A percentile compares a stretch with the other conserved stretches of the same genome.
Evolutionary conservation across 2,113 vertebrate species (phyloP).

Genomic region (Myodes glareolus): DNA sequence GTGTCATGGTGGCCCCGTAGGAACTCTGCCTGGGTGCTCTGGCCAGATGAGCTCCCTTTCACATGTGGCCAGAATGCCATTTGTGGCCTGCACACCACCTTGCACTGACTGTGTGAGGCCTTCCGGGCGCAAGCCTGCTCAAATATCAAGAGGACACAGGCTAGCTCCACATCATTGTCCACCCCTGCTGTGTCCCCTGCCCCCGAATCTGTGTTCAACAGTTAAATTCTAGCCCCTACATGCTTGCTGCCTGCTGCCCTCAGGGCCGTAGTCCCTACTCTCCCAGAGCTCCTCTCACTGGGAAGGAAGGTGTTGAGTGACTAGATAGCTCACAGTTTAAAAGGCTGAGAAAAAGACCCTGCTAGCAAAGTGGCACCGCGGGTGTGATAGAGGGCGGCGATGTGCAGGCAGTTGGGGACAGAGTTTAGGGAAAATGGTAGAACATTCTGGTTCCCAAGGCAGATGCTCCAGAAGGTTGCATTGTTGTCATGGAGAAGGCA

Average conservation of each 20-base stretch:
- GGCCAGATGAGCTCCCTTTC: not conserved
- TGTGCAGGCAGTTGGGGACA: not conserved
- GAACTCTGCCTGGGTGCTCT: not conserved
- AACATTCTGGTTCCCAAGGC: fast-evolving
- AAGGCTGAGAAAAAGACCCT: not conserved
- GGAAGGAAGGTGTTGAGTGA: not conserved
- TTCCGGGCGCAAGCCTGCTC: not conserved
- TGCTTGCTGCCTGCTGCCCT: not conserved
- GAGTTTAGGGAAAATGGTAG: not conserved
- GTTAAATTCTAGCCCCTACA: not conserved
- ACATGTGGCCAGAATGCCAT: not conserved
- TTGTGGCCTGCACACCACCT: not conserved
- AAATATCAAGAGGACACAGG: not conserved
- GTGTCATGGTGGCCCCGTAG: not conserved
- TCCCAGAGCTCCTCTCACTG: not conserved
- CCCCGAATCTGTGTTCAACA: not conserved
- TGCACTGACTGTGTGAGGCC: not conserved
- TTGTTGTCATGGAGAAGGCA: not conserved
- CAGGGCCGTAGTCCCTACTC: not conserved
- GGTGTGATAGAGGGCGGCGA: not conserved
- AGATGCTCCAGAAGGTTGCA: not conserved
- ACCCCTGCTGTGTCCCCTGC: not conserved
- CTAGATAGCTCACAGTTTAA: not conserved
- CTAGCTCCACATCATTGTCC: not conserved
- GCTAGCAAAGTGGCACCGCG: not conserved